Conservation (phyloP, 2,797 vertebrate genomes). For the Anguilla pacifica region DNA sequence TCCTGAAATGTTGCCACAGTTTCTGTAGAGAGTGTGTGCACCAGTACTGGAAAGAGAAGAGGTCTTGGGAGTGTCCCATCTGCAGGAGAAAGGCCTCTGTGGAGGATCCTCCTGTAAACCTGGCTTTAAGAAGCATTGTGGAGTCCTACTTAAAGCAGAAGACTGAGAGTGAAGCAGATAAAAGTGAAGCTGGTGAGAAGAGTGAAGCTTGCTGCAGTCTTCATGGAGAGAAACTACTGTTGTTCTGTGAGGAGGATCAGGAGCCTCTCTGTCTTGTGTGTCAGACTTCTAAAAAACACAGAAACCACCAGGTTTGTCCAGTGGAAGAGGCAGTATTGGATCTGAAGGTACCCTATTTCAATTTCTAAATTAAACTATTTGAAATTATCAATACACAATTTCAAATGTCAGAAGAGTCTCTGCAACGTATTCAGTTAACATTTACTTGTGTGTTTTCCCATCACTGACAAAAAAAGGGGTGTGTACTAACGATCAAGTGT, state of each 20-base stretch:
- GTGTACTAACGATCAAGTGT: too few species aligned
- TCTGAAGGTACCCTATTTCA: background rate
- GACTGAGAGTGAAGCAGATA: background rate
- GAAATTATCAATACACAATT: too few species aligned
- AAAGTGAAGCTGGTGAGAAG: background rate
- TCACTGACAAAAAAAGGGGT: too few species aligned
- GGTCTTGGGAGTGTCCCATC: slow-evolving; percentile 43
- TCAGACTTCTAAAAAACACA: slow-evolving; percentile 17
- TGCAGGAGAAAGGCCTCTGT: slow-evolving; percentile 34
- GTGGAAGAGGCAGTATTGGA: background rate
- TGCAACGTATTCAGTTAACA: too few species aligned
- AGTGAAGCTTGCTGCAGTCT: background rate
- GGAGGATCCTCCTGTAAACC: slow-evolving; percentile 21
- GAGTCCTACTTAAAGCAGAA: slow-evolving; percentile 37
- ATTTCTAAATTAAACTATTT: background rate
- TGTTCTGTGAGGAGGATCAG: slow-evolving; percentile 36
- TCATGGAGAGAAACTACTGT: slow-evolving; percentile 31
- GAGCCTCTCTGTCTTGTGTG: slow-evolving; percentile 27
- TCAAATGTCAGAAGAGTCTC: too few species aligned
- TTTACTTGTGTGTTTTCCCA: too few species aligned
- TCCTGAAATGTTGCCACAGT: slow-evolving; percentile 73
- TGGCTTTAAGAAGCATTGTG: slow-evolving; percentile 33
- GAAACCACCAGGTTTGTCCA: slow-evolving; percentile 6
- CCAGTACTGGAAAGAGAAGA: slow-evolving; percentile 56
- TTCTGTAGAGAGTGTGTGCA: slow-evolving; percentile 75